Percentiles rank a stretch among this genome's conserved stretches.
These are phyloP conservation scores for Castor canadensis DNA, from an alignment of 2,113 vertebrate genomes.

Conservation along the genomic window DNA sequence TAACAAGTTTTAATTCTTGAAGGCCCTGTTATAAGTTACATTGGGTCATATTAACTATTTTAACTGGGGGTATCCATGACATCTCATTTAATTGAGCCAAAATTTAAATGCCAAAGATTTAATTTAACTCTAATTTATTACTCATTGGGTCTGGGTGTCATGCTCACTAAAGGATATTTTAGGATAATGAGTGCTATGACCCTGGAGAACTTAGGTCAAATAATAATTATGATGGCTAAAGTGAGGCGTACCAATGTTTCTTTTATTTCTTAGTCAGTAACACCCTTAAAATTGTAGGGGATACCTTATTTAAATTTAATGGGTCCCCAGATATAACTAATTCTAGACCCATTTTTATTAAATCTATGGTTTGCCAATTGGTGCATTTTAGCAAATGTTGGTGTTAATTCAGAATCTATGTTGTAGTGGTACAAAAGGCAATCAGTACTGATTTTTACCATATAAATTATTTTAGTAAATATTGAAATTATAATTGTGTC, in stretches of 20 bases:
- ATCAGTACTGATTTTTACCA: slow-evolving; percentile 1
- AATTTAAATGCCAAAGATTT: slow-evolving; percentile 39
- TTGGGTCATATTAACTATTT: slow-evolving; percentile 36
- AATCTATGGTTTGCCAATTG: slow-evolving; percentile 50
- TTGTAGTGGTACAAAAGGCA: neutral
- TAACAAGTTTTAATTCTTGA: slow-evolving; percentile 27
- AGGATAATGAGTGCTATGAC: neutral
- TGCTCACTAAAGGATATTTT: neutral
- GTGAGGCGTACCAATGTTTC: neutral
- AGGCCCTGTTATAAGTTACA: slow-evolving; percentile 35
- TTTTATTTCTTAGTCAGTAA: slow-evolving; percentile 28
- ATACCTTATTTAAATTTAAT: slow-evolving; percentile 53
- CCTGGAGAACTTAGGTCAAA: slow-evolving; percentile 32
- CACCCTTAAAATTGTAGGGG: slow-evolving; percentile 43
- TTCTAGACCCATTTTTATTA: slow-evolving; percentile 35
- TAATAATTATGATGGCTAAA: slow-evolving; percentile 35
- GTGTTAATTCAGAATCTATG: slow-evolving; percentile 30
- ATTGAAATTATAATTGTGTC: slow-evolving; percentile 38
- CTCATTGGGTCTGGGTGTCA: neutral
- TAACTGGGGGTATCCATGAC: neutral
- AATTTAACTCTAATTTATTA: slow-evolving; percentile 56
- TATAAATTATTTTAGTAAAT: slow-evolving; percentile 32
- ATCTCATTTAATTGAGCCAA: slow-evolving; percentile 47
- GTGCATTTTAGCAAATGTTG: slow-evolving; percentile 45
- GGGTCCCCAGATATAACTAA: slow-evolving; percentile 46